Percentiles rank a stretch among this genome's conserved stretches.
Conservation (phyloP, 2,113 vertebrate genomes). For the Athene cunicularia region DNA sequence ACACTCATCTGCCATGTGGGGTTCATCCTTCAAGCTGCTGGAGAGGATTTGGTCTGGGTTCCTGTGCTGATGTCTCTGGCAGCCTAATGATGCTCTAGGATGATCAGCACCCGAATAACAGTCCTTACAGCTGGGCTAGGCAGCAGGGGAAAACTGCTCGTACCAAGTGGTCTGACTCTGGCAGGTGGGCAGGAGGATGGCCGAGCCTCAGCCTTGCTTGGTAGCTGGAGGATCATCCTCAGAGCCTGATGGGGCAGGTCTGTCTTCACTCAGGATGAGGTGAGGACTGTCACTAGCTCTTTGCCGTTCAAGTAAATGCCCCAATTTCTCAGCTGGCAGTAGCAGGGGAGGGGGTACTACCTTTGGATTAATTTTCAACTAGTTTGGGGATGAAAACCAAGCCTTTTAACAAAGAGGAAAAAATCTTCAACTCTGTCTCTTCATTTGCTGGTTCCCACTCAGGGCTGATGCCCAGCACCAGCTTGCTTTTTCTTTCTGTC, state of each 20-base stretch:
- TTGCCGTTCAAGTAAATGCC: background rate
- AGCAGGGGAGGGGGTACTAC: background rate
- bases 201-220: background rate
- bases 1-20: background rate
- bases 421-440: background rate
- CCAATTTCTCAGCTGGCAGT: background rate
- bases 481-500: background rate
- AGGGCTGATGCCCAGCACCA: background rate
- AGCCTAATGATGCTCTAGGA: background rate
- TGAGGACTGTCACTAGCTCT: background rate
- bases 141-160: background rate
- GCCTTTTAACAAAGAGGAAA: background rate
- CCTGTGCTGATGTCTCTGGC: accelerated
- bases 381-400: background rate
- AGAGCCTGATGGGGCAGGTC: background rate
- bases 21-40: background rate
- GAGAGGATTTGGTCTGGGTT: background rate
- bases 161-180: background rate
- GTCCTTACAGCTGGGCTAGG: background rate
- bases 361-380: background rate
- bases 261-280: accelerated
- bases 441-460: background rate
- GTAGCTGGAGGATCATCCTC: background rate
- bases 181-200: background rate
- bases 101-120: accelerated